Percentiles rank a stretch among this genome's conserved stretches.
phyloP scores from a whole-genome alignment of 2,888 invertebrate species.

The Ennomos quercinarius region DNA sequence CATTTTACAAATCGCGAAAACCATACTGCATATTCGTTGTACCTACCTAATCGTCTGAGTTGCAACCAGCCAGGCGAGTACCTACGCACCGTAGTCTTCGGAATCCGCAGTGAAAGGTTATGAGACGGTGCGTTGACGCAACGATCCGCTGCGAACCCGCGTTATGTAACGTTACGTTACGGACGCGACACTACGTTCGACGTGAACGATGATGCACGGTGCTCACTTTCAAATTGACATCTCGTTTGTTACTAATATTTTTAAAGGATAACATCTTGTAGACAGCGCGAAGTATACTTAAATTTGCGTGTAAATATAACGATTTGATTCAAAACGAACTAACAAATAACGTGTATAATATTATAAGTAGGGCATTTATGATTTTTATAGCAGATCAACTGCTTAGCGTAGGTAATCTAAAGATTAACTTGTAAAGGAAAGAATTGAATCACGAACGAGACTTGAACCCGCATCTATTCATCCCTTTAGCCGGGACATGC shows the following conservation, averaged over 20 bases:
- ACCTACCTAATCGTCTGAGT: neutral
- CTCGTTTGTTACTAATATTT: conserved; percentile 10
- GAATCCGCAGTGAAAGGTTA: conserved; percentile 60
- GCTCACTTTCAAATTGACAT: conserved; percentile 22
- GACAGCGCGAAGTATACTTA: neutral
- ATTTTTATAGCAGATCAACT: too few relatives aligned
- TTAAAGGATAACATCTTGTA: conserved; percentile 2
- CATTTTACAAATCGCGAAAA: too few relatives aligned
- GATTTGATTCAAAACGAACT: too few relatives aligned
- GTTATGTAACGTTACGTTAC: conserved; percentile 29
- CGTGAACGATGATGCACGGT: neutral
- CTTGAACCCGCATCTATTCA: too few relatives aligned
- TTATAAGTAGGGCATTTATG: too few relatives aligned
- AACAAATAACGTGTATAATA: too few relatives aligned
- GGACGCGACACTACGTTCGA: conserved; percentile 1
- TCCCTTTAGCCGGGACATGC: too few relatives aligned
- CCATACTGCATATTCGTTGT: too few relatives aligned
- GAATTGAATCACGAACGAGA: too few relatives aligned
- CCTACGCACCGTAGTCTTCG: conserved; percentile 15
- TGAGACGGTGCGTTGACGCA: conserved; percentile 47
- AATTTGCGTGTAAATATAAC: neutral
- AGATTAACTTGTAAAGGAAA: too few relatives aligned
- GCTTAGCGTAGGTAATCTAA: too few relatives aligned
- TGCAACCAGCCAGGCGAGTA: conserved; percentile 13
- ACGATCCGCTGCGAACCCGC: conserved; percentile 43